These are phyloP conservation scores for Saguinus midas DNA, from an alignment of 2,113 vertebrate species.

Conservation along the genomic window DNA sequence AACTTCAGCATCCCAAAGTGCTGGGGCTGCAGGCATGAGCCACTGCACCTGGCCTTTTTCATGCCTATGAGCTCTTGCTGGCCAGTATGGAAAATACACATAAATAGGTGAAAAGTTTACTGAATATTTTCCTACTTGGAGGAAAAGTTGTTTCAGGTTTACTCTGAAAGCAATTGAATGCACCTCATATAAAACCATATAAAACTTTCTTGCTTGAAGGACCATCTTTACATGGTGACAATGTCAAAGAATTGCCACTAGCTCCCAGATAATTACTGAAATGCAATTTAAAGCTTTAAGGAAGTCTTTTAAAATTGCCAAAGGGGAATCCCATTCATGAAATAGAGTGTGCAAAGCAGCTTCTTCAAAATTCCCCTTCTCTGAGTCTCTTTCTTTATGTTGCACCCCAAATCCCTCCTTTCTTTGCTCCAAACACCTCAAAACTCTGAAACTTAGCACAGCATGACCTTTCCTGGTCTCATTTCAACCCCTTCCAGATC, in stretches of 20 bases:
- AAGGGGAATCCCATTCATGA: too few species aligned
- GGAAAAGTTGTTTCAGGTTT: not conserved
- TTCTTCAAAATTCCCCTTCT: too few species aligned
- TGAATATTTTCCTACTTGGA: not conserved
- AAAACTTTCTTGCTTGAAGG: not conserved
- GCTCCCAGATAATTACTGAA: not conserved
- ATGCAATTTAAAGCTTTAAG: not conserved
- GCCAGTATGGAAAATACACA: not conserved
- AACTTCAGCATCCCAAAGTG: too few species aligned
- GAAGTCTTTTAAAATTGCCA: not conserved
- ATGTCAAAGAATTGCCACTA: not conserved
- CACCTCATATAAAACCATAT: not conserved
- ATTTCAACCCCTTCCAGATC: too few species aligned
- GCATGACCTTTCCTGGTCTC: fast-evolving
- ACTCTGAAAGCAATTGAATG: not conserved
- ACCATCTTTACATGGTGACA: not conserved
- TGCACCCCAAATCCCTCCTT: not conserved
- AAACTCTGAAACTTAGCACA: not conserved
- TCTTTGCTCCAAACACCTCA: not conserved
- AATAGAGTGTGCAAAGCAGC: fast-evolving
- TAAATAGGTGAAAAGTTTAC: not conserved
- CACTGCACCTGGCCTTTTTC: not conserved
- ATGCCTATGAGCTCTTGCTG: not conserved
- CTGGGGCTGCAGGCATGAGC: too few species aligned
- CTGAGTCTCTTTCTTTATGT: not conserved